Base-by-base conservation (phyloP, 1,140 invertebrate genomes). In the Lucilia sericata region DNA sequence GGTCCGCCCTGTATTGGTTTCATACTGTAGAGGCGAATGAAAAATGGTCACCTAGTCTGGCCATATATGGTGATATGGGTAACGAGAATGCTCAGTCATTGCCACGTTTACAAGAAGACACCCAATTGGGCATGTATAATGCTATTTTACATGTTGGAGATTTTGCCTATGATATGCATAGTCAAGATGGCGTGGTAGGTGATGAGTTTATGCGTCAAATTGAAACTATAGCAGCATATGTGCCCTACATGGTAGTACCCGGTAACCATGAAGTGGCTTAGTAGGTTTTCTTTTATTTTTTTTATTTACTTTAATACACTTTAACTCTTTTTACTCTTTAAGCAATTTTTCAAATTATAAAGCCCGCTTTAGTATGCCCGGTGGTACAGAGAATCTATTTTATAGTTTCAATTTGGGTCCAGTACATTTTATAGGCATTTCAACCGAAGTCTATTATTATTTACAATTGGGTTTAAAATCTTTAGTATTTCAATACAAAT, bases 391-490 rank as follows among this genome's bases (percentile, higher is more conserved):
- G 25, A 95, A 94, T 83, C 92, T 98, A 88, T 96, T 94, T 92
- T 98, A 97, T 92, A 98, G 96, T 91, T 98, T 97, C 88, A 94
- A 99, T 90, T 91, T 99, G 85, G 98, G 98, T 0, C 96, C 97
- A 10, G 94, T 96, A 12, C 98, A 99, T 92, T 96, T 98, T 86
- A 94, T 99, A 70, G 95, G 94, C 12, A 94, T 99, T 83, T 97
- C 96, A 84, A 99, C 98, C 0, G 99, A 99, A 92, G 95, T 96
- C 85, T 99, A 99, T 90, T 99, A 98, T 91, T 99, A 95, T 90
- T 92, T 96, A 74, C 93, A 97, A 85, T 98, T 96, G 91, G 98
- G 98, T 9, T 89, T 97, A 42, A 95, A 96, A 87, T 95, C 96
- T 87, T 89, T 99, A 12, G 91, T 95, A 9, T 94, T 95, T 85